These are phyloP conservation scores for Radopholus similis DNA, from an alignment of 1,140 invertebrate genomes.

Conservation along the genomic window DNA sequence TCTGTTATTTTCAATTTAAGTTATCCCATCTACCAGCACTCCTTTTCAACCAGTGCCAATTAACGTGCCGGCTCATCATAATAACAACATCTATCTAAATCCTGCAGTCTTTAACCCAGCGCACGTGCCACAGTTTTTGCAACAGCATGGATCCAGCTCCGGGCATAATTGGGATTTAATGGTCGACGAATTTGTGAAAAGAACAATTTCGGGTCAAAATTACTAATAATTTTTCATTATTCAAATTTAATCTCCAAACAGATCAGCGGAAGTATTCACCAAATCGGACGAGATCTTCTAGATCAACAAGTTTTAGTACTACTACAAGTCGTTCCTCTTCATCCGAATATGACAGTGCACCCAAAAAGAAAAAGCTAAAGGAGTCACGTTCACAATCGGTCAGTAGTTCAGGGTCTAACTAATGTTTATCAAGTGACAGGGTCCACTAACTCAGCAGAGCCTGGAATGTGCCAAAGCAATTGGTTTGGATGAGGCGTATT, in stretches of 20 bases:
- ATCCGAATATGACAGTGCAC: slow-evolving; percentile 4
- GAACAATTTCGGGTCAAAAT: slow-evolving; percentile 23
- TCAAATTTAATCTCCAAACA: no score
- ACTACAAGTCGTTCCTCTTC: neutral
- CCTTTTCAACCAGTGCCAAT: neutral
- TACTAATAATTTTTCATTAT: no score
- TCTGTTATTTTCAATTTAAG: neutral
- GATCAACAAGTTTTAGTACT: neutral
- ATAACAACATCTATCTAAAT: slow-evolving; percentile 16
- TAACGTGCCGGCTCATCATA: neutral
- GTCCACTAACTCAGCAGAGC: slow-evolving; percentile 27
- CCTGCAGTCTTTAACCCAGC: slow-evolving; percentile 1
- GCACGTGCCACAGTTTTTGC: neutral
- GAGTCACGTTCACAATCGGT: neutral
- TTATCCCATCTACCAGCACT: neutral
- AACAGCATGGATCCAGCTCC: neutral
- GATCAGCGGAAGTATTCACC: no score
- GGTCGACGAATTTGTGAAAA: slow-evolving; percentile 39
- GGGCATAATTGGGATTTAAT: slow-evolving; percentile 30
- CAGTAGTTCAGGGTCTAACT: neutral
- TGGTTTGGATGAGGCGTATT: slow-evolving; percentile 42
- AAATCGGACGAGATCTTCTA: neutral
- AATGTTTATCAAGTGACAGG: no score
- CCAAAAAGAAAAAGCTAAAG: slow-evolving; percentile 1
- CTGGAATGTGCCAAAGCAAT: slow-evolving; percentile 46